Evolutionary conservation across 2,888 invertebrate genomes (phyloP), one percentile per base, ranked within the genome.

Genomic region (Coleophora flavipennella): DNA sequence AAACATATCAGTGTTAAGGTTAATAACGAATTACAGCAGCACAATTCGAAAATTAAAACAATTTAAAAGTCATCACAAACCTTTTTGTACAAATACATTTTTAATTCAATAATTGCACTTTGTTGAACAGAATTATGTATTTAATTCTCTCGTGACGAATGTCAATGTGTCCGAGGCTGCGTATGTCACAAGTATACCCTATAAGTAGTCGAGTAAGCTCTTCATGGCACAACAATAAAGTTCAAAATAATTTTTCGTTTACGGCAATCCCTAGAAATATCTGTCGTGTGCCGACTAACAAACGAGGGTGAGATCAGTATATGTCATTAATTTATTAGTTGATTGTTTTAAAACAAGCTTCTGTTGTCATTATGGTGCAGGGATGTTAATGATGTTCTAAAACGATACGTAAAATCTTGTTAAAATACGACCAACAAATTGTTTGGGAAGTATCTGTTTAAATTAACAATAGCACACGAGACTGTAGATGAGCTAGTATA

Each of bases 71-170:
- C 73, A 79, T 78, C 66, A 67, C 54, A 52, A 57, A 66, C 60
- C 70, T 72, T 65, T 74, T 73, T 59, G 52, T 46, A 62, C 62
- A 70, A 81, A 83, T 78, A 71, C 62, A 68, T 75, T 81, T 81
- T 83, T 81, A 79, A 83, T 80, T 74, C 57, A 57, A 67, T 83
- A 83, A 84, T 84, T 80, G 69, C 70, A 66, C 59, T 62, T 66
- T 57, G 46, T 38, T 44, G 36, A 38, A 56, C 56, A 55, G 61
- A 65, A 65, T 67, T 56, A 51, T 53, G 53, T 71, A 71, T 76
- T 69, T 20, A 20, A 20, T 20, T 20, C 78, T 83, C 79, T 79
- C 77, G 75, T 81, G 80, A 81, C 83, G 81, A 78, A 73, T 72
- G 74, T 76, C 80, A 69, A 43, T 53, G 53, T 72, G 73, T 75